A percentile compares a stretch with the other conserved stretches of the same genome.
Evolutionary conservation across 2,888 invertebrate genomes (phyloP).

Genomic region (Protophormia terraenovae): DNA sequence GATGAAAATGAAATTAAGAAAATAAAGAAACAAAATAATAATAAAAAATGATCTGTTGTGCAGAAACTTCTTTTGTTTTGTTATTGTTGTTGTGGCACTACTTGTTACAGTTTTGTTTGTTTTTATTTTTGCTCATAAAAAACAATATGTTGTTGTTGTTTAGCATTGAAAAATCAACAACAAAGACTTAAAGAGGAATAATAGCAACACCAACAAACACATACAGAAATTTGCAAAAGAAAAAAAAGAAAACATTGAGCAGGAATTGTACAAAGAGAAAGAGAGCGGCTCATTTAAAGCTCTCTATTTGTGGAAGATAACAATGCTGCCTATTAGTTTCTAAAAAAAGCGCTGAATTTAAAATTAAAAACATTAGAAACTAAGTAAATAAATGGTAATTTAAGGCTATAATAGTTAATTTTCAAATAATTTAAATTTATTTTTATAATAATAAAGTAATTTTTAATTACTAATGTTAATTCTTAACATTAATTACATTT

Average conservation of each 20-base stretch:
- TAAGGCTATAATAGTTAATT: background rate
- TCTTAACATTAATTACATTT: no score
- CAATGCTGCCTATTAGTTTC: background rate
- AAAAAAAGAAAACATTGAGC: slow-evolving; percentile 21
- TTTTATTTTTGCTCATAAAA: background rate
- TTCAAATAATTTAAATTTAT: no score
- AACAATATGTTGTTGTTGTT: slow-evolving; percentile 33
- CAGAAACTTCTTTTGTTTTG: slow-evolving; percentile 58
- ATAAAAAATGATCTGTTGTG: background rate
- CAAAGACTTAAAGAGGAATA: slow-evolving; percentile 23
- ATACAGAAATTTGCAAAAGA: background rate
- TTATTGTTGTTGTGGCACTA: slow-evolving; percentile 26
- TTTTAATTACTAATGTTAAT: no score
- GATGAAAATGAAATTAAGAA: slow-evolving; percentile 37
- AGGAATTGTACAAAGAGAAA: slow-evolving; percentile 11
- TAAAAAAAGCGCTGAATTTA: background rate
- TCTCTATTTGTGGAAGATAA: slow-evolving; percentile 8
- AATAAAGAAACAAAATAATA: background rate
- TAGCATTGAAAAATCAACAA: slow-evolving; percentile 55
- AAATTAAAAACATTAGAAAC: background rate
- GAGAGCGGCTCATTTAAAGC: background rate
- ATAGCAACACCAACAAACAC: background rate
- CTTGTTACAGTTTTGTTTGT: slow-evolving; percentile 2
- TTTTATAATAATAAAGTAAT: no score
- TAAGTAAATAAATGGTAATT: background rate